Conservation (phyloP, 2,888 invertebrate species). For the Archips crataeganus region DNA sequence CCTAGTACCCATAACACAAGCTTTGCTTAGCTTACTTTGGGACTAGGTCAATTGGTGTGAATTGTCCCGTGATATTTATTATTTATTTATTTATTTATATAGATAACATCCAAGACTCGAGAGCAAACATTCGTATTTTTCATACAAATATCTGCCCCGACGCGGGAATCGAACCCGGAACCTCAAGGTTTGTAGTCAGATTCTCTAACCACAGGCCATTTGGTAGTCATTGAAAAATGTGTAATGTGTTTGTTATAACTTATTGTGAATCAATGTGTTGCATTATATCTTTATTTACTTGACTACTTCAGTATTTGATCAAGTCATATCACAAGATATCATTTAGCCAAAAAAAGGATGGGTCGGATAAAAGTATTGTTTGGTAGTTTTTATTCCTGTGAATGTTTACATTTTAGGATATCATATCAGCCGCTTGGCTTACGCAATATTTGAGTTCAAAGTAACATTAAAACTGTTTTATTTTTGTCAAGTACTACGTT, state of each 20-base stretch:
- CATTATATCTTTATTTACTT: not conserved
- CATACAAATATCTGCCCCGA: no score
- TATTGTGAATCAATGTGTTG: not conserved
- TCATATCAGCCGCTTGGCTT: not conserved
- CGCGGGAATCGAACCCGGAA: no score
- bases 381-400: not conserved
- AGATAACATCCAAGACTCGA: no score
- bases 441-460: not conserved
- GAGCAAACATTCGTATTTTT: no score
- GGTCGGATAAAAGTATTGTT: conserved; percentile 3
- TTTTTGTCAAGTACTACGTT: not conserved
- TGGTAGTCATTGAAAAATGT: no score
- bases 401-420: not conserved
- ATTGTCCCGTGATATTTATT: no score
- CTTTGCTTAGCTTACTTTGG: no score
- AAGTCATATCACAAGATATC: not conserved
- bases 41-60: no score
- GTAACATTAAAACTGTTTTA: not conserved
- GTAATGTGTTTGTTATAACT: not conserved
- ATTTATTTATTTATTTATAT: no score
- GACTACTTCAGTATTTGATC: not conserved
- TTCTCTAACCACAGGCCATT: no score
- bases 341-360: conserved; percentile 3
- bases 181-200: no score
- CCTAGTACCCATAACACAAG: no score